Percentiles rank a stretch among this genome's conserved stretches.
Evolutionary conservation across 2,888 invertebrate species (phyloP).

Genomic region (Heliconius hortense): DNA sequence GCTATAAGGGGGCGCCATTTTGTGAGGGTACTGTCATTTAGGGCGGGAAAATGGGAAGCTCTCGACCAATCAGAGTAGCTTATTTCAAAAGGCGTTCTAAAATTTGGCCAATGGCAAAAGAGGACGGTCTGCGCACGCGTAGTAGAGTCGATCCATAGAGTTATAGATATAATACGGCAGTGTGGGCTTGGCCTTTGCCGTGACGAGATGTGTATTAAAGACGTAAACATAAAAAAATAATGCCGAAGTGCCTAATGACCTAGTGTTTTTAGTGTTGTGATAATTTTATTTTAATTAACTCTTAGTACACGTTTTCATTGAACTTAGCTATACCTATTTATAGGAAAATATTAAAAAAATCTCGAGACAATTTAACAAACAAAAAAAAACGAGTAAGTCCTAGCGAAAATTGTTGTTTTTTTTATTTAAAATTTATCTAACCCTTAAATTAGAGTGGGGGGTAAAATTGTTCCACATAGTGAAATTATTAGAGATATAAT

Average conservation of each 20-base stretch:
- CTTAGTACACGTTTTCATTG: background rate
- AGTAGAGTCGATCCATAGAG: conserved; percentile 76
- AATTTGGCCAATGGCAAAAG: conserved; percentile 59
- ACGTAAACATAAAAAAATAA: conserved; percentile 56
- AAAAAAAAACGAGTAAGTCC: conserved; percentile 24
- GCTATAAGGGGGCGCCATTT: conserved; percentile 79
- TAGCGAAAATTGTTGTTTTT: conserved; percentile 6
- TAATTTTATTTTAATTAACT: conserved; percentile 54
- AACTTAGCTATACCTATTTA: background rate
- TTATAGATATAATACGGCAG: conserved; percentile 79
- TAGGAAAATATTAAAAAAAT: background rate
- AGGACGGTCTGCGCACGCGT: conserved; percentile 72
- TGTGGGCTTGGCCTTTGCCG: conserved; percentile 75
- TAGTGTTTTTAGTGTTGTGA: conserved; percentile 57
- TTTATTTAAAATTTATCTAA: conserved; percentile 7
- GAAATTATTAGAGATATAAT: conserved; percentile 8
- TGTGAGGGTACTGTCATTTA: conserved; percentile 70
- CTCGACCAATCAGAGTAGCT: conserved; percentile 56
- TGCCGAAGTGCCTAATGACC: conserved; percentile 73
- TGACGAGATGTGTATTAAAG: conserved; percentile 58
- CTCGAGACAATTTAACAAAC: background rate
- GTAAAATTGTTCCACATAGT: conserved; percentile 14
- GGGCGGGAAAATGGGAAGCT: conserved; percentile 72
- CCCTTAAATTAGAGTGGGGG: conserved; percentile 15
- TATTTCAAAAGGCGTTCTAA: conserved; percentile 70